phyloP scores from a whole-genome alignment of 1,140 invertebrate species.

The Trachelipus rathkii region DNA sequence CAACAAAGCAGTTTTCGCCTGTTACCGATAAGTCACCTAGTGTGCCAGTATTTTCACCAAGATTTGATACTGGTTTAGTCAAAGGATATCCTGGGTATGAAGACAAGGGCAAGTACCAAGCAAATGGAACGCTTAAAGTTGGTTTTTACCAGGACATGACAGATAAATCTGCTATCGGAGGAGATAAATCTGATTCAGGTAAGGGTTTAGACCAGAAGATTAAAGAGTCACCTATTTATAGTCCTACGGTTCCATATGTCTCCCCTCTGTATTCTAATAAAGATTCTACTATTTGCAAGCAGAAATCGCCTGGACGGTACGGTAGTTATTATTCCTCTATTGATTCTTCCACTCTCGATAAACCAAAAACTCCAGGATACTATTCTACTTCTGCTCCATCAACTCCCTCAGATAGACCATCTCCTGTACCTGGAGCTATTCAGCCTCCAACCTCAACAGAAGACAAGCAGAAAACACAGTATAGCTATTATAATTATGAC shows the following conservation, averaged over 20 bases:
- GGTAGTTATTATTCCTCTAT: conserved; percentile 39
- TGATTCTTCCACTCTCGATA: conserved; percentile 36
- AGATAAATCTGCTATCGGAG: conserved; percentile 31
- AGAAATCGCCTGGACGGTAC: conserved; percentile 43
- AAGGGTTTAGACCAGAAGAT: conserved; percentile 38
- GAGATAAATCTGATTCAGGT: conserved; percentile 35
- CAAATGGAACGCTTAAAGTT: conserved; percentile 67
- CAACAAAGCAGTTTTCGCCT: conserved; percentile 39
- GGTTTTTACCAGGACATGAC: conserved; percentile 70
- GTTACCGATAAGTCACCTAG: conserved; percentile 43
- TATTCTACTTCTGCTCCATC: conserved; percentile 43
- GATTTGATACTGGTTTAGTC: conserved; percentile 35
- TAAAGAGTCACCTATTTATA: conserved; percentile 41
- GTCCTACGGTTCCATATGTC: conserved; percentile 44
- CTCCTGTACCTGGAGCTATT: conserved; percentile 26
- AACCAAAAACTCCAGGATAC: conserved; percentile 43
- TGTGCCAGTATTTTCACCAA: conserved; percentile 42
- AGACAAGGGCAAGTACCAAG: conserved; percentile 41
- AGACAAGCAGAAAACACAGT: conserved; percentile 41
- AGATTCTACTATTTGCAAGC: conserved; percentile 26
- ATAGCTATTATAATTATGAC: conserved; percentile 46
- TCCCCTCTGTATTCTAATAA: conserved; percentile 41
- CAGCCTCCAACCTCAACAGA: conserved; percentile 20
- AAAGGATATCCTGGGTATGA: conserved; percentile 41
- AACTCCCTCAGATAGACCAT: conserved; percentile 42